phyloP scores from a whole-genome alignment of 2,797 vertebrate genomes.

The Holocentrus rufus region DNA sequence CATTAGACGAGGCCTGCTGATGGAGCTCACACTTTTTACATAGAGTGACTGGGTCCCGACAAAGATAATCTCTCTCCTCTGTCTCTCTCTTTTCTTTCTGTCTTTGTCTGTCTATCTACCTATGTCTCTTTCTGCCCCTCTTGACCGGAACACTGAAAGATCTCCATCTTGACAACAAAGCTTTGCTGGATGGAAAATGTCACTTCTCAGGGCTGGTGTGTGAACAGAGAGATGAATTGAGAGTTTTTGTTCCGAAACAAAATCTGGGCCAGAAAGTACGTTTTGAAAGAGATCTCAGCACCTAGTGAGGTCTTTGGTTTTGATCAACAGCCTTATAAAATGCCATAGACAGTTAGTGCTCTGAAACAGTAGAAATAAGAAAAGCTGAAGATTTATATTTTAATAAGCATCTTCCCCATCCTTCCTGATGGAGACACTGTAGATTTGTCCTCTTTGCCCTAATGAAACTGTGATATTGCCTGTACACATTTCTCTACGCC shows the following conservation, averaged over 20 bases:
- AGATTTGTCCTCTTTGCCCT: too few relatives aligned
- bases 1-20: constrained; percentile 1
- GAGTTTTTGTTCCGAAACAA: neutral
- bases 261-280: neutral
- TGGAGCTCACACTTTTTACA: constrained; percentile 3
- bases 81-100: neutral
- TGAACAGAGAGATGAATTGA: neutral
- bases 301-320: too few relatives aligned
- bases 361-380: too few relatives aligned
- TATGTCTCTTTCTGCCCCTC: neutral
- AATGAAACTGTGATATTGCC: too few relatives aligned
- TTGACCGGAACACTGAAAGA: neutral
- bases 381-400: too few relatives aligned
- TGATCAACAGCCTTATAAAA: too few relatives aligned
- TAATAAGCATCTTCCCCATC: too few relatives aligned
- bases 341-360: too few relatives aligned
- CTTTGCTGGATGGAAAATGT: neutral
- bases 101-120: neutral
- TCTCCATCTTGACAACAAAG: neutral
- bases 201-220: neutral
- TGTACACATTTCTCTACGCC: too few relatives aligned
- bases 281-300: neutral
- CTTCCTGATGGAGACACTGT: too few relatives aligned
- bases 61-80: neutral
- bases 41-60: neutral